Conservation (phyloP, 2,113 vertebrate species). For the Picathartes gymnocephalus region DNA sequence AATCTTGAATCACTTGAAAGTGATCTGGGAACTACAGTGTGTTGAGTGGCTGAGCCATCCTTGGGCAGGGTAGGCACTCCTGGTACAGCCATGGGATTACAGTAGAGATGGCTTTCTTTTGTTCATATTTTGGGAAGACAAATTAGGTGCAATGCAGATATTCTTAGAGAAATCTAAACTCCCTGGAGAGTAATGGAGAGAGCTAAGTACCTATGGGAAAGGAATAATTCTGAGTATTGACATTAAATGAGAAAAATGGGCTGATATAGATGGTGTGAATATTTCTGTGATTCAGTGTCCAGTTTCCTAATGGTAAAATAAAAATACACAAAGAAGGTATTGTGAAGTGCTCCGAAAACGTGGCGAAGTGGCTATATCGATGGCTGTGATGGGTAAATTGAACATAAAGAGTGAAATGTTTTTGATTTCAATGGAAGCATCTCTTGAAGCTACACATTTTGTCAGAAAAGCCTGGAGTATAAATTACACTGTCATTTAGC, state of each 20-base stretch:
- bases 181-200: not conserved
- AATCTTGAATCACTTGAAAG: not conserved
- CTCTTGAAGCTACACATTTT: not conserved
- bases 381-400: not conserved
- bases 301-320: not conserved
- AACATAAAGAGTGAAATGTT: not conserved
- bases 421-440: not conserved
- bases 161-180: not conserved
- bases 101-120: not conserved
- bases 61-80: not conserved
- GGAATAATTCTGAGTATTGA: not conserved
- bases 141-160: not conserved
- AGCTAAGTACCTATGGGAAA: not conserved
- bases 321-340: not conserved
- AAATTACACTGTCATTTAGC: slow-evolving; percentile 24
- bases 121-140: not conserved
- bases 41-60: not conserved
- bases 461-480: slow-evolving; percentile 1
- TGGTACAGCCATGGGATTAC: not conserved
- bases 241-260: not conserved
- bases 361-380: not conserved
- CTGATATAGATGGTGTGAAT: not conserved
- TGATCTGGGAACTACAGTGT: not conserved
- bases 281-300: not conserved
- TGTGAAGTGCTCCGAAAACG: not conserved